Conservation (phyloP, 2,888 invertebrate genomes). For the Candidula unifasciata region DNA sequence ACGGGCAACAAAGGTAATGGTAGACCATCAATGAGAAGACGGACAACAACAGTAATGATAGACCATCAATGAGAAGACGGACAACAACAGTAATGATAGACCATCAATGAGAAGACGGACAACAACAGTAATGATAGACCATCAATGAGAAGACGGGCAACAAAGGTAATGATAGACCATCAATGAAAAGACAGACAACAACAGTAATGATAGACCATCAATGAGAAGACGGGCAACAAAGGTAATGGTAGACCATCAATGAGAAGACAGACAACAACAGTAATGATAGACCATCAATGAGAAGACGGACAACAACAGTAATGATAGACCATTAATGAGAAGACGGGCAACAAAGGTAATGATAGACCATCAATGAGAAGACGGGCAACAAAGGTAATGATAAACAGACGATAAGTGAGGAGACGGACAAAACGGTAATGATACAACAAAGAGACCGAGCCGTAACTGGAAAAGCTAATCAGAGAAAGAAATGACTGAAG, state of each 20-base stretch:
- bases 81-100: too few species aligned
- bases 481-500: too few species aligned
- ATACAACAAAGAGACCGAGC: background rate
- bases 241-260: background rate
- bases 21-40: too few species aligned
- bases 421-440: background rate
- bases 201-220: background rate
- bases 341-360: background rate
- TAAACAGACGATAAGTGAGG: background rate
- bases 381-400: background rate
- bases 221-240: background rate
- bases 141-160: background rate
- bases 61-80: too few species aligned
- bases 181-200: background rate
- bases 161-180: too few species aligned
- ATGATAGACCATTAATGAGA: too few species aligned
- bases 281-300: background rate
- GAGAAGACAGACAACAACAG: background rate
- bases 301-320: too few species aligned
- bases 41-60: too few species aligned
- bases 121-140: background rate
- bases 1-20: too few species aligned
- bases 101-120: background rate
- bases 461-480: background rate
- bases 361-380: background rate